Evolutionary conservation across 2,888 invertebrate species (phyloP).

Genomic region (Ormyrus labotus): DNA sequence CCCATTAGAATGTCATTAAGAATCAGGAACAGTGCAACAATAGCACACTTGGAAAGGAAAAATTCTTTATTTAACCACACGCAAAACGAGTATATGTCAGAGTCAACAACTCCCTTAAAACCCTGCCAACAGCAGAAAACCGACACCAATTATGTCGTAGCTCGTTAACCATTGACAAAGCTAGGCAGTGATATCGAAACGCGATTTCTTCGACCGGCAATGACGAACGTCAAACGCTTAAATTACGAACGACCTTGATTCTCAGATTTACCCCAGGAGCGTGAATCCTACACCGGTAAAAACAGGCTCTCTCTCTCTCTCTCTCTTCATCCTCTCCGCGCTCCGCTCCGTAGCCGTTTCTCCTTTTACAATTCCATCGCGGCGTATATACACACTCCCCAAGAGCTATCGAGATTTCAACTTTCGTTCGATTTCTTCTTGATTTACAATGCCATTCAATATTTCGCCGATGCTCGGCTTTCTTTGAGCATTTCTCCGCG

Average conservation of each 20-base stretch:
- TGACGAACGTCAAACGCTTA: slow-evolving; percentile 10
- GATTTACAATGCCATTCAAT: slow-evolving; percentile 38
- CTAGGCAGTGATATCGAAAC: background rate
- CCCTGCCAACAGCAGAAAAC: too few relatives aligned
- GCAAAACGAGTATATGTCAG: too few relatives aligned
- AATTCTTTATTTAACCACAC: too few relatives aligned
- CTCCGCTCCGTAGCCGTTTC: background rate
- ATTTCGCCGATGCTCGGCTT: slow-evolving; percentile 22
- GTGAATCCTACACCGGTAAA: slow-evolving; percentile 6
- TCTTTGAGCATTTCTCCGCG: slow-evolving; percentile 5
- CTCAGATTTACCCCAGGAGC: background rate
- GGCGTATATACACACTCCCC: background rate
- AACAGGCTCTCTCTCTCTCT: slow-evolving; percentile 13
- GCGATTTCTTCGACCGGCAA: slow-evolving; percentile 7
- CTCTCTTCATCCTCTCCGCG: background rate
- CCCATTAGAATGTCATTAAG: too few relatives aligned
- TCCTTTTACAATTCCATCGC: slow-evolving; percentile 45
- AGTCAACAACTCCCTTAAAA: too few relatives aligned
- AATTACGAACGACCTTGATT: slow-evolving; percentile 41
- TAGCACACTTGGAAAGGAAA: background rate
- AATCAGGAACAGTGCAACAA: too few relatives aligned
- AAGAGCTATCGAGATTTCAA: slow-evolving; percentile 28
- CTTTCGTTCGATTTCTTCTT: slow-evolving; percentile 37
- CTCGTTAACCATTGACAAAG: too few relatives aligned
- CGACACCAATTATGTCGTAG: too few relatives aligned